A percentile compares a stretch with the other conserved stretches of the same genome.
phyloP scores from a whole-genome alignment of 92 coral and sea anemone genomes.

The Paragorgia papillata region DNA sequence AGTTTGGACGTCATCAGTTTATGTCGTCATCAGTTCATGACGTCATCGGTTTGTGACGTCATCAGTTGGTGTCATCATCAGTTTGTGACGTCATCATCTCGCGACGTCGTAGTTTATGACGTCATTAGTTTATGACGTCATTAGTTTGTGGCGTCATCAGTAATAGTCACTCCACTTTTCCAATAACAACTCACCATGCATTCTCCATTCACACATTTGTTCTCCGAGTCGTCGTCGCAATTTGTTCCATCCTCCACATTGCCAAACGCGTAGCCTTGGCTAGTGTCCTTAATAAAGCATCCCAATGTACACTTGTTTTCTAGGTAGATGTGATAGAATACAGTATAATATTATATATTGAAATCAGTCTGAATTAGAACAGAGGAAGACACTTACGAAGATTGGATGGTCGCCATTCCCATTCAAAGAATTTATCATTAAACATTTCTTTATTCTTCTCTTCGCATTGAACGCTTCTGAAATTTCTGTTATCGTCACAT shows the following conservation, averaged over 20 bases:
- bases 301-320: constrained; percentile 93
- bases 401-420: constrained; percentile 97
- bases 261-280: constrained; percentile 96
- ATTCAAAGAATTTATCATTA: constrained; percentile 93
- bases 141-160: too few species aligned
- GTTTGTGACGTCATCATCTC: too few species aligned
- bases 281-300: constrained; percentile 90
- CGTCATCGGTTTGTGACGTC: too few species aligned
- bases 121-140: too few species aligned
- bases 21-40: too few species aligned
- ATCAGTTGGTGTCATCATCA: too few species aligned
- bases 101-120: too few species aligned
- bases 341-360: neutral
- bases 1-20: too few species aligned
- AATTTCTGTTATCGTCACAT: constrained; percentile 62
- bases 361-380: too few species aligned
- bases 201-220: constrained; percentile 86
- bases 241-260: constrained; percentile 94
- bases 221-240: constrained; percentile 70
- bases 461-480: constrained; percentile 84
- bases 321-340: constrained; percentile 25
- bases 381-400: constrained; percentile 63
- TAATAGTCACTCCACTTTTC: too few species aligned
- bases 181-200: constrained; percentile 48
- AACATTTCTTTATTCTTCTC: constrained; percentile 80